Percentiles rank a stretch among this genome's conserved stretches.
phyloP scores from a whole-genome alignment of 2,113 vertebrate species.

The Nesoenas mayeri region DNA sequence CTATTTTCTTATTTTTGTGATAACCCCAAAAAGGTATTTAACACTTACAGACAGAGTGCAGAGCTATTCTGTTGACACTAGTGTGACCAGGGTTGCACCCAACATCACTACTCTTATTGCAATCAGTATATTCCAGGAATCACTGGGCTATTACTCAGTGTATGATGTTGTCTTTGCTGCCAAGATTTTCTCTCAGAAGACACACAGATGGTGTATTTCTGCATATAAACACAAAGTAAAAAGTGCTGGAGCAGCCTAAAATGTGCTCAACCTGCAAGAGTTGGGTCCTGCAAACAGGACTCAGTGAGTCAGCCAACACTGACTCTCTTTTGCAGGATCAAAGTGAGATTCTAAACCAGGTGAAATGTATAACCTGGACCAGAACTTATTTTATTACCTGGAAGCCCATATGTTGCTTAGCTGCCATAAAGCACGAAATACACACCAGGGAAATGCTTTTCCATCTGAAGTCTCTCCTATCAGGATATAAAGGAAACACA shows the following conservation, averaged over 20 bases:
- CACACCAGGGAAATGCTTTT: neutral
- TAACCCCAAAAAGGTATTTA: neutral
- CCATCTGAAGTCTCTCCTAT: neutral
- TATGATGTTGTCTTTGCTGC: constrained; percentile 52
- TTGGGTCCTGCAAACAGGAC: neutral
- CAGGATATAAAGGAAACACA: neutral
- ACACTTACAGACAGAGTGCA: neutral
- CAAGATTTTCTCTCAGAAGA: constrained; percentile 60
- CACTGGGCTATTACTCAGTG: constrained; percentile 55
- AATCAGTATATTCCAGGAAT: constrained; percentile 49
- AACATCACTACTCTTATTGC: neutral
- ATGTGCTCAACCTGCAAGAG: rapidly evolving
- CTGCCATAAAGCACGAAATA: neutral
- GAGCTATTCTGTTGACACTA: neutral
- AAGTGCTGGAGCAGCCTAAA: constrained; percentile 6
- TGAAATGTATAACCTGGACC: neutral
- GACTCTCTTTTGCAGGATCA: neutral
- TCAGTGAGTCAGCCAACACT: rapidly evolving
- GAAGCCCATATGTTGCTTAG: neutral
- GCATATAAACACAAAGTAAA: constrained; percentile 44
- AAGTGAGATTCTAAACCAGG: neutral
- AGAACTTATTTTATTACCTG: neutral
- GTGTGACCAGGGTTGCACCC: constrained; percentile 1
- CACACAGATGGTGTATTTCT: constrained; percentile 61
- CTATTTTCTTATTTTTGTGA: neutral